Evolutionary conservation across 2,888 invertebrate genomes (phyloP).

Genomic region (Drosophila anomalata): DNA sequence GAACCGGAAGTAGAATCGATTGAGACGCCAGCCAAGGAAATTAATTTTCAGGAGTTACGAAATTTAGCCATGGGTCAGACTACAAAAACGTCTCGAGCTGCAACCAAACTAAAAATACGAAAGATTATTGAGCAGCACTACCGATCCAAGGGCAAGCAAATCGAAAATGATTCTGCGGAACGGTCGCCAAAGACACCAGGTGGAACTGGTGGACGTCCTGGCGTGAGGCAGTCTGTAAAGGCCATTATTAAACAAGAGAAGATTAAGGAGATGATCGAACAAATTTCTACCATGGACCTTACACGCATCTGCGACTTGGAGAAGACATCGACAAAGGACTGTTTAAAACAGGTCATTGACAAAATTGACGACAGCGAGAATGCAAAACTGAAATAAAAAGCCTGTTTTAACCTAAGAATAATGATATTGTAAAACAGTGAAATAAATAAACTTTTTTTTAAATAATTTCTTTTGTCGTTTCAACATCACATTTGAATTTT

Average conservation of each 20-base stretch:
- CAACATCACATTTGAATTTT: not conserved
- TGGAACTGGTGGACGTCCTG: conserved; percentile 16
- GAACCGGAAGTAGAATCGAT: conserved; percentile 15
- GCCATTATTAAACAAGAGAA: conserved; percentile 83
- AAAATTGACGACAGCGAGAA: conserved; percentile 81
- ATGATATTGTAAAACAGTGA: not conserved
- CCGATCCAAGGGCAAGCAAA: conserved; percentile 79
- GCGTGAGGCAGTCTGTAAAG: conserved; percentile 75
- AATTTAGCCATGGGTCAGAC: conserved; percentile 80
- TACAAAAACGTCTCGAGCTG: conserved; percentile 73
- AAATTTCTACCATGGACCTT: conserved; percentile 84
- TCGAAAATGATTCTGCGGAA: conserved; percentile 78
- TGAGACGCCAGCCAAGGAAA: conserved; percentile 69
- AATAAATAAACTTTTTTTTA: not conserved
- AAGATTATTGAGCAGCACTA: conserved; percentile 81
- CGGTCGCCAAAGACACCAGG: conserved; percentile 24
- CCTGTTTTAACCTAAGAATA: conserved; percentile 12
- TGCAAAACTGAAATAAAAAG: conserved; percentile 42
- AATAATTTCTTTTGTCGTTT: not conserved
- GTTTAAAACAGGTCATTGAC: conserved; percentile 84
- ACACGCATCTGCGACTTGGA: conserved; percentile 84
- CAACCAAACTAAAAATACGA: conserved; percentile 81
- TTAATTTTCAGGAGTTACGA: conserved; percentile 81
- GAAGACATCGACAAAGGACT: conserved; percentile 84
- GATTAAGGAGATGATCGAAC: conserved; percentile 84